Base-by-base conservation (phyloP, 2,113 vertebrate genomes). In the Boleophthalmus pectinirostris region DNA sequence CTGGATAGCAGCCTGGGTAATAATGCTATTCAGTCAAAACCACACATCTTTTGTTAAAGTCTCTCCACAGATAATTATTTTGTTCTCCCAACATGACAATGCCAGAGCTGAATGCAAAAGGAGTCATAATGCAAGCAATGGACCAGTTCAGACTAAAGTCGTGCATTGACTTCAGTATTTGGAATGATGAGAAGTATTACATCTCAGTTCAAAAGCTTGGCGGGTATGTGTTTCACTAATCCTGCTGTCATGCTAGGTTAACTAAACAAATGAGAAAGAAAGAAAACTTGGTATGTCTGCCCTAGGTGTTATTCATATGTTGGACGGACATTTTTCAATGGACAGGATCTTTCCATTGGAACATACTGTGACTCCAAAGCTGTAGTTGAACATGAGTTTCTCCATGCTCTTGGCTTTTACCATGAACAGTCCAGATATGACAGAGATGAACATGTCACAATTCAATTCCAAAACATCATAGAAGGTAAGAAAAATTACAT, bases 351-450 rank as follows among this genome's bases (percentile, higher is more conserved):
- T 14, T 97, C 96, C 46, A 96, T 97, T 0, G 96, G 95, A 2
- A 0, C 0, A 0, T 81, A 61, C 74, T 97, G 96, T 69, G 95
- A 95, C 82, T 43, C 0, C 0, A 54, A 67, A 87, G 92, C 0
- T 0, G 94, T 85, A 0, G 78, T 95, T 60, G 90, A 96, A 18
- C 96, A 97, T 0, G 96, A 97, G 78, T 92, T 97, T 69, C 93
- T 97, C 16, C 96, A 97, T 0, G 94, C 95, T 0, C 88, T 97
- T 73, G 95, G 96, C 7, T 96, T 97, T 88, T 93, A 83, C 92
- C 95, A 97, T 0, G 95, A 97, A 83, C 96, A 97, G 69, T 95
- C 94, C 0, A 91, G 96, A n/a, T 90, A 90, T 0, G 96, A 96
- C 78, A 80, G 95, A 54, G 94, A 96, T 13, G 91, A 96, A 47